A percentile compares a stretch with the other conserved stretches of the same genome.
Evolutionary conservation across 2,113 vertebrate genomes (phyloP).

Genomic region (Gallinago undulata): DNA sequence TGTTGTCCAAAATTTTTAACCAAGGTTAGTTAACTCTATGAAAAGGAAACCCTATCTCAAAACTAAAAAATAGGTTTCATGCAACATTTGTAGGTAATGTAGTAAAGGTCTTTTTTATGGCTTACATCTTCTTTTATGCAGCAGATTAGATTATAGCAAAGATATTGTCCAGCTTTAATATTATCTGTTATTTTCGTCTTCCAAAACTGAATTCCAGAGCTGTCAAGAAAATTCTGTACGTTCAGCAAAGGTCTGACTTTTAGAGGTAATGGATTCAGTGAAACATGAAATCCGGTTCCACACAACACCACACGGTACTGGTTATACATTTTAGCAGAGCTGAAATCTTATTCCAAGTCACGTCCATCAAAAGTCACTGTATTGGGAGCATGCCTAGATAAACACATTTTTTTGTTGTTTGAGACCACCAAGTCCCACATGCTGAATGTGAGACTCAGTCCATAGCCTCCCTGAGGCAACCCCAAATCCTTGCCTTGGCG

Average conservation of each 20-base stretch:
- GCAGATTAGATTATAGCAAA: not conserved
- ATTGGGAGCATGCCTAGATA: not conserved
- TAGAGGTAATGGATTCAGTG: not conserved
- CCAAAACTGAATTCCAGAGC: not conserved
- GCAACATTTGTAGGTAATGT: not conserved
- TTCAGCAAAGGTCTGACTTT: not conserved
- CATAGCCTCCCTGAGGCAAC: not conserved
- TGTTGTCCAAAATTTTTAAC: not conserved
- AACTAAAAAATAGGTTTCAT: not conserved
- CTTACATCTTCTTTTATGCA: not conserved
- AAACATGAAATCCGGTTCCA: not conserved
- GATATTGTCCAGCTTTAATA: not conserved
- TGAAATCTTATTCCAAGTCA: not conserved
- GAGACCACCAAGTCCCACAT: not conserved
- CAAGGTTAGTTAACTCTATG: not conserved
- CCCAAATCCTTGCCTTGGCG: not conserved
- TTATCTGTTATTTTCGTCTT: not conserved
- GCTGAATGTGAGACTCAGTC: not conserved
- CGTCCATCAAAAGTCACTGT: not conserved
- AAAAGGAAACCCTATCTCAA: not conserved
- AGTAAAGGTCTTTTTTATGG: not conserved
- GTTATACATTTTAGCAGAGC: not conserved
- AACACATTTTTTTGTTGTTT: not conserved
- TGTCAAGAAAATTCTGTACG: not conserved
- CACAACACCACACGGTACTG: rapidly evolving